A percentile compares a stretch with the other conserved stretches of the same genome.
phyloP scores from a whole-genome alignment of 2,888 invertebrate genomes.

The Salticus scenicus region DNA sequence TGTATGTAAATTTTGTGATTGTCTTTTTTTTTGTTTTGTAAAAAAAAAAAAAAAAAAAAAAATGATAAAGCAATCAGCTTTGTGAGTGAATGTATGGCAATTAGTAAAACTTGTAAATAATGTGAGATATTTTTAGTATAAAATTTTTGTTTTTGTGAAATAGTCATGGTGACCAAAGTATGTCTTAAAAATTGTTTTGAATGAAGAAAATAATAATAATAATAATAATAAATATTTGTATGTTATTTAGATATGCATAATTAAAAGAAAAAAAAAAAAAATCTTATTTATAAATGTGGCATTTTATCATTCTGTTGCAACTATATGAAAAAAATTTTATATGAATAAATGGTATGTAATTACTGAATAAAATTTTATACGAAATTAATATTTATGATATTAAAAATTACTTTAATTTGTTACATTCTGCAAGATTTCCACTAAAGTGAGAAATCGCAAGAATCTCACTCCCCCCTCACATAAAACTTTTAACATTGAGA shows the following conservation, averaged over 20 bases:
- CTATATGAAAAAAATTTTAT: neutral
- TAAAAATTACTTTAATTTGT: too few species aligned
- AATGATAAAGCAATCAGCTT: neutral
- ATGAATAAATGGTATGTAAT: neutral
- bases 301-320: slow-evolving; percentile 1
- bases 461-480: too few species aligned
- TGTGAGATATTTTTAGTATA: neutral
- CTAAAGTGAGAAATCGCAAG: too few species aligned
- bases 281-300: neutral
- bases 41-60: neutral
- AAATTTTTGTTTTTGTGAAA: neutral
- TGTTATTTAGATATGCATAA: too few species aligned
- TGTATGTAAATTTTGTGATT: neutral
- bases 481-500: too few species aligned
- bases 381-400: neutral
- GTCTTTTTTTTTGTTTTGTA: neutral
- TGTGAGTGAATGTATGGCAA: neutral
- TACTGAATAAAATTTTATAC: neutral
- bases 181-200: neutral
- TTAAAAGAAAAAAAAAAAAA: neutral
- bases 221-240: neutral
- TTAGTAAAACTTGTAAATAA: slow-evolving; percentile 4
- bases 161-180: slow-evolving; percentile 10
- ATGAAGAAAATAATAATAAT: neutral
- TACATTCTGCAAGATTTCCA: too few species aligned